phyloP scores from a whole-genome alignment of 2,797 vertebrate species.

The Sebastes alutus region DNA sequence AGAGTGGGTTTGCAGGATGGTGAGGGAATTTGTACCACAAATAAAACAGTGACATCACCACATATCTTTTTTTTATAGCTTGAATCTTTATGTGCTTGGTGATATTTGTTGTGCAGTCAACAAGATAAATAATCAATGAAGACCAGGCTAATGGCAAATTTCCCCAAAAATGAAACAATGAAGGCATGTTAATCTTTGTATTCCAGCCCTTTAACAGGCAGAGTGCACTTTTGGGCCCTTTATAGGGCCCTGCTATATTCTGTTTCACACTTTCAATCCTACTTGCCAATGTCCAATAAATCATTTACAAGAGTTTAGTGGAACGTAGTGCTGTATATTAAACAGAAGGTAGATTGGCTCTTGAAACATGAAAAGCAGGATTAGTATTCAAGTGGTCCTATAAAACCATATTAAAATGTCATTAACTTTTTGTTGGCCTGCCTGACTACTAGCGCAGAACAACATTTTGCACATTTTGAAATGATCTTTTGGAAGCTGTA shows the following conservation, averaged over 20 bases:
- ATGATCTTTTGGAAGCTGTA: not conserved
- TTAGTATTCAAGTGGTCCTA: slow-evolving; percentile 37
- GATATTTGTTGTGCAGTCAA: not conserved
- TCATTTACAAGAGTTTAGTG: slow-evolving; percentile 53
- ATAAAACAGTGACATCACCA: not conserved
- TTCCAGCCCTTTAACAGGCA: not conserved
- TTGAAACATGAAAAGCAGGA: slow-evolving; percentile 39
- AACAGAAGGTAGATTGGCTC: slow-evolving; percentile 37
- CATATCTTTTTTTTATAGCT: not conserved
- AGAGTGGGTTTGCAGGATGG: not conserved
- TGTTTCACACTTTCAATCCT: not conserved
- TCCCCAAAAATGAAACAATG: not conserved
- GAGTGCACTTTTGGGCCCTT: not conserved
- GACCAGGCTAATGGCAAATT: not conserved
- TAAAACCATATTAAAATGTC: slow-evolving; percentile 45
- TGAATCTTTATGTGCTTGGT: not conserved
- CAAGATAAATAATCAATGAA: not conserved
- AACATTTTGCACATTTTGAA: slow-evolving; percentile 9
- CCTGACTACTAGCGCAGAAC: not conserved
- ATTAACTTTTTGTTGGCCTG: slow-evolving; percentile 20
- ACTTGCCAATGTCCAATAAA: slow-evolving; percentile 52
- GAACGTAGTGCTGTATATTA: slow-evolving; percentile 27
- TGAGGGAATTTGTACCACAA: not conserved
- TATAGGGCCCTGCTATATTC: not conserved
- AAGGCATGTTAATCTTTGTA: not conserved